Evolutionary conservation across 2,888 invertebrate genomes (phyloP).

Genomic region (Chymomyza fuscimana): DNA sequence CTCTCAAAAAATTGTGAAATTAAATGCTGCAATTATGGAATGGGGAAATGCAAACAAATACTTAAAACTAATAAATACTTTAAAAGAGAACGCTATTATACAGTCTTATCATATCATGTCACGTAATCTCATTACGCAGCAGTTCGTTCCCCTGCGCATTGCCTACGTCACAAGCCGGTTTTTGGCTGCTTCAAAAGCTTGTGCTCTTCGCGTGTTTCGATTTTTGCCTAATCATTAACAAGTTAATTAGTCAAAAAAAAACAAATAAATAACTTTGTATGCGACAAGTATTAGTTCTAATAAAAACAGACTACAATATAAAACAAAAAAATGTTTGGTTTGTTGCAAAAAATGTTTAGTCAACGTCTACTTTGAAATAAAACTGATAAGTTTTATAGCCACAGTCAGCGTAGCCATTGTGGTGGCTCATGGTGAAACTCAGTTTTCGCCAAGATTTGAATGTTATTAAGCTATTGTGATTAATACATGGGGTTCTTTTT

Average conservation of each 20-base stretch:
- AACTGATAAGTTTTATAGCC: not conserved
- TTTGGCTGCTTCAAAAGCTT: not conserved
- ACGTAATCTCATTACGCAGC: not conserved
- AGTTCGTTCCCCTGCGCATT: conserved; percentile 11
- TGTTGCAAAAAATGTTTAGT: not conserved
- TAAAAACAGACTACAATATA: not conserved
- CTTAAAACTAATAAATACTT: too few species aligned
- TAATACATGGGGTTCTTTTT: not conserved
- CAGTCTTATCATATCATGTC: not conserved
- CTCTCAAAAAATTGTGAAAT: too few species aligned
- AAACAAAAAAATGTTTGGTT: not conserved
- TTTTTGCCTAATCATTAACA: conserved; percentile 37
- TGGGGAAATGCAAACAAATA: too few species aligned
- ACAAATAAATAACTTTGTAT: conserved; percentile 17
- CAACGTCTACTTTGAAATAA: not conserved
- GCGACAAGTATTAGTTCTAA: not conserved
- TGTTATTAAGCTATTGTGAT: not conserved
- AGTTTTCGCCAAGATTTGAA: not conserved
- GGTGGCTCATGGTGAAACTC: not conserved
- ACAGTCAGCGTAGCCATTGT: not conserved
- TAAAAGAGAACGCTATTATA: not conserved
- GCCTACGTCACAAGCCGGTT: conserved; percentile 22
- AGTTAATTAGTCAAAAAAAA: conserved; percentile 15
- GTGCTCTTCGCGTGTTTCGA: not conserved
- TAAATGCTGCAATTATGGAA: too few species aligned